A percentile compares a stretch with the other conserved stretches of the same genome.
Conservation (phyloP, 1,140 invertebrate genomes). For the Chionoecetes opilio region DNA sequence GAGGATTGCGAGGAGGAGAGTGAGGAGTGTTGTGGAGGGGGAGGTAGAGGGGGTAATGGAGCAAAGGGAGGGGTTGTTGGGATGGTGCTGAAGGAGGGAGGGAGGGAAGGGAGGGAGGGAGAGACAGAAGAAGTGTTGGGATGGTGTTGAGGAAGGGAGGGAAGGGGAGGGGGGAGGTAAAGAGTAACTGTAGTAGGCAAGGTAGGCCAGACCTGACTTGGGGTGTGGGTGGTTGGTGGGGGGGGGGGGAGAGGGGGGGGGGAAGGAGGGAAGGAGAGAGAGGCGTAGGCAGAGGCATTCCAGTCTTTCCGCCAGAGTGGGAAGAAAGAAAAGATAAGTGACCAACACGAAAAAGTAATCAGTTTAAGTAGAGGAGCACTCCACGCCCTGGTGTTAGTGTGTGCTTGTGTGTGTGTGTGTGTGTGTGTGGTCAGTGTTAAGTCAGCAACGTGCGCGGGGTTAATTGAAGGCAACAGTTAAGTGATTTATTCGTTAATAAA, state of each 20-base stretch:
- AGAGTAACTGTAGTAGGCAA: neutral
- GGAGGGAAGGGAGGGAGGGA: neutral
- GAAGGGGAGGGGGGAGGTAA: neutral
- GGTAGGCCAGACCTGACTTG: slow-evolving; percentile 43
- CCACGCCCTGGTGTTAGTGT: no score
- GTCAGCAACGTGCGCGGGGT: no score
- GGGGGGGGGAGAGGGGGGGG: neutral
- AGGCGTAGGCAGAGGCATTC: neutral
- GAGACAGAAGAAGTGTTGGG: neutral
- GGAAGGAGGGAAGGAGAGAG: neutral
- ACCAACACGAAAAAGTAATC: no score
- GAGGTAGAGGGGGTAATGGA: neutral
- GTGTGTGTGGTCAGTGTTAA: no score
- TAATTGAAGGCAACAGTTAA: neutral
- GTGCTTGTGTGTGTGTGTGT: no score
- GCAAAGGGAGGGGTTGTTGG: neutral
- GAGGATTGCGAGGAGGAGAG: neutral
- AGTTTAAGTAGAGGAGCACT: no score
- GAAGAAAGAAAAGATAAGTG: neutral
- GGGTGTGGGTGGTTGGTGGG: slow-evolving; percentile 42
- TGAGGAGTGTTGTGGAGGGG: neutral
- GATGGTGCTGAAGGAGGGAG: neutral
- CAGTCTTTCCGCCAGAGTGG: neutral
- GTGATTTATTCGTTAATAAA: neutral
- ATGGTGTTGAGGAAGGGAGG: neutral